Percentiles rank a stretch among this genome's conserved stretches.
Evolutionary conservation across 2,888 invertebrate species (phyloP).

Genomic region (Synanthedon andrenaeformis): DNA sequence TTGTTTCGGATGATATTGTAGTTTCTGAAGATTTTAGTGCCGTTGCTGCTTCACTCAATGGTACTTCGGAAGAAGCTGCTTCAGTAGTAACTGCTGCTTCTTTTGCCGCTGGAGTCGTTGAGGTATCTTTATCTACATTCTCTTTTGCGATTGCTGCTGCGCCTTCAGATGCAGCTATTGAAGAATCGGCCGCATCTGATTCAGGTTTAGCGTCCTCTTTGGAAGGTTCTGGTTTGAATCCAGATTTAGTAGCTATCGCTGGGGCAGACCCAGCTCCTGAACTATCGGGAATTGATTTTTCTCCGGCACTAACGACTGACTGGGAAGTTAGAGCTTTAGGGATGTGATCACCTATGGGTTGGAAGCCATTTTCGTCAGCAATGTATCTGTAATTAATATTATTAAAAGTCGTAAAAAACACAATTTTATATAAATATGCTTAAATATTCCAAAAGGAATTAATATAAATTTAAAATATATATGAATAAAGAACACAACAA

Average conservation of each 20-base stretch:
- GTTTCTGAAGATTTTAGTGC: slow-evolving; percentile 3
- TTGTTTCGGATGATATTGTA: slow-evolving; percentile 8
- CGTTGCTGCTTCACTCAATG: slow-evolving; percentile 1
- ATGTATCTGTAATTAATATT: slow-evolving; percentile 61
- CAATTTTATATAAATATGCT: not conserved
- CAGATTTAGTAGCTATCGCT: slow-evolving; percentile 7
- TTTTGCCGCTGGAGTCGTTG: slow-evolving; percentile 6
- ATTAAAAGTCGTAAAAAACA: not conserved
- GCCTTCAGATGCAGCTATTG: slow-evolving; percentile 1
- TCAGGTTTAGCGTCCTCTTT: not conserved
- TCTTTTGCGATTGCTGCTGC: slow-evolving; percentile 2
- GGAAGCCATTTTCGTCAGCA: slow-evolving; percentile 80
- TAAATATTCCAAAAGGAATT: not conserved
- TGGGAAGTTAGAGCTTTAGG: slow-evolving; percentile 41
- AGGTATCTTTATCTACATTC: slow-evolving; percentile 5
- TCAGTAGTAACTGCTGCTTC: slow-evolving; percentile 6
- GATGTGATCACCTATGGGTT: slow-evolving; percentile 75
- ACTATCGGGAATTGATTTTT: slow-evolving; percentile 23
- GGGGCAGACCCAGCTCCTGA: slow-evolving; percentile 20
- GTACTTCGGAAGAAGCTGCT: not conserved
- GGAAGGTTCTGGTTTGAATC: not conserved
- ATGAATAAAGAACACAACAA: too few relatives aligned
- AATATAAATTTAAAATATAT: not conserved
- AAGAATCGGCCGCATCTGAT: slow-evolving; percentile 4
- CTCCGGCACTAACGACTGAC: slow-evolving; percentile 13